Conservation (phyloP, 2,797 vertebrate species). For the Dendrocincla tyrannina region DNA sequence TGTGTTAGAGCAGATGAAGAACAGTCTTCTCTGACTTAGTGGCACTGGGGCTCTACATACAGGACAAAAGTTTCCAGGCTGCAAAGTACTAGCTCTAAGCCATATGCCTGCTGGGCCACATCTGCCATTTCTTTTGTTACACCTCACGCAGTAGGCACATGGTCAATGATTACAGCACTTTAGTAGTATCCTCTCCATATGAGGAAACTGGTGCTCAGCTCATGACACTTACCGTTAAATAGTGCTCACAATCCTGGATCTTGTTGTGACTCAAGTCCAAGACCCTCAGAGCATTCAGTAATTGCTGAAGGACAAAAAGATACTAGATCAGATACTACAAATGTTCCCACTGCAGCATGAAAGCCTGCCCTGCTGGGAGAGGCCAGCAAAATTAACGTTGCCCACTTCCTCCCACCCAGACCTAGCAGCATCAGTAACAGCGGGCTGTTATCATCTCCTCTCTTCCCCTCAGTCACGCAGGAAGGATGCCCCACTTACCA, state of each 20-base stretch:
- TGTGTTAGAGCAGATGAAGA: not conserved
- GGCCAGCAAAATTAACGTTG: not conserved
- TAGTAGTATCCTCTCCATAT: not conserved
- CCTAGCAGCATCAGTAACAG: not conserved
- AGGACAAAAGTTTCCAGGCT: not conserved
- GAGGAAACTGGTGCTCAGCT: not conserved
- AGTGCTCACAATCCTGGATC: slow-evolving; percentile 87
- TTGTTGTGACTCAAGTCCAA: slow-evolving; percentile 96
- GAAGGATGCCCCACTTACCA: slow-evolving; percentile 80
- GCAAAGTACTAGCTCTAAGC: not conserved
- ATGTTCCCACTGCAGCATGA: not conserved
- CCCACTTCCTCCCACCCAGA: not conserved
- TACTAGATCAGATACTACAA: not conserved
- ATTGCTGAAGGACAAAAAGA: slow-evolving; percentile 77
- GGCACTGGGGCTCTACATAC: not conserved
- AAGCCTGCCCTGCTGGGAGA: not conserved
- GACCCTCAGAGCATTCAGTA: slow-evolving; percentile 88
- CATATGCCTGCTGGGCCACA: not conserved
- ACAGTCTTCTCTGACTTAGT: not conserved
- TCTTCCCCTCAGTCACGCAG: not conserved
- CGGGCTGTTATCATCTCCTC: not conserved
- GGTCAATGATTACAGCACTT: not conserved
- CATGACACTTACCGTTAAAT: slow-evolving; percentile 80
- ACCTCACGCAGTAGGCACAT: not conserved
- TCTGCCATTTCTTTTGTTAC: not conserved